These are phyloP conservation scores for Halichondria panicea DNA, from an alignment of 37 sponge, comb jelly and placozoan species.

Conservation along the genomic window DNA sequence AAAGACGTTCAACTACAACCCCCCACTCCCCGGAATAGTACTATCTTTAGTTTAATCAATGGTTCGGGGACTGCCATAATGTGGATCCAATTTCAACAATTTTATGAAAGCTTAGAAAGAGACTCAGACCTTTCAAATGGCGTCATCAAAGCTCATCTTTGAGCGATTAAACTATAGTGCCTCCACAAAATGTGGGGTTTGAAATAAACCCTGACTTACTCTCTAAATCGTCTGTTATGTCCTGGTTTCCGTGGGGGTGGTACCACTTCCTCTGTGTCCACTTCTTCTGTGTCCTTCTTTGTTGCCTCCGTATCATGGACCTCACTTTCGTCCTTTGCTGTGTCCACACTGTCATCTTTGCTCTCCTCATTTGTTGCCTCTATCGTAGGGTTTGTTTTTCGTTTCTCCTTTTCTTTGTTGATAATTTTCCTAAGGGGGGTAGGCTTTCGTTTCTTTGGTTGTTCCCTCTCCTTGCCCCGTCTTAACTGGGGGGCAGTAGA, in stretches of 20 bases:
- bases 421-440: slow-evolving; percentile 70
- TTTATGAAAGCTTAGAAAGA: too few relatives aligned
- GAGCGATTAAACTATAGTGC: too few relatives aligned
- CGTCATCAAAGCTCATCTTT: too few relatives aligned
- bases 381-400: neutral
- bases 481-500: slow-evolving; percentile 80
- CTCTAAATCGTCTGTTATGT: slow-evolving; percentile 45
- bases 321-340: neutral
- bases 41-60: too few relatives aligned
- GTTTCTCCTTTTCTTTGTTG: slow-evolving; percentile 2
- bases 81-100: too few relatives aligned
- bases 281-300: neutral
- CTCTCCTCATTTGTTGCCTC: slow-evolving; percentile 52
- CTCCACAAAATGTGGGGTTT: too few relatives aligned
- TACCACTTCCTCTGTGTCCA: neutral
- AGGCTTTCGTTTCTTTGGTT: slow-evolving; percentile 83
- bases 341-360: neutral
- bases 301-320: neutral
- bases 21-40: too few relatives aligned
- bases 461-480: slow-evolving; percentile 93
- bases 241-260: neutral
- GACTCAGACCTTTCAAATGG: too few relatives aligned
- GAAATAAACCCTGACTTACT: slow-evolving; percentile 41
- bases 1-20: too few relatives aligned
- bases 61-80: too few relatives aligned